Conservation (phyloP, 2,797 vertebrate genomes). For the Pangasius sanitwongsei region DNA sequence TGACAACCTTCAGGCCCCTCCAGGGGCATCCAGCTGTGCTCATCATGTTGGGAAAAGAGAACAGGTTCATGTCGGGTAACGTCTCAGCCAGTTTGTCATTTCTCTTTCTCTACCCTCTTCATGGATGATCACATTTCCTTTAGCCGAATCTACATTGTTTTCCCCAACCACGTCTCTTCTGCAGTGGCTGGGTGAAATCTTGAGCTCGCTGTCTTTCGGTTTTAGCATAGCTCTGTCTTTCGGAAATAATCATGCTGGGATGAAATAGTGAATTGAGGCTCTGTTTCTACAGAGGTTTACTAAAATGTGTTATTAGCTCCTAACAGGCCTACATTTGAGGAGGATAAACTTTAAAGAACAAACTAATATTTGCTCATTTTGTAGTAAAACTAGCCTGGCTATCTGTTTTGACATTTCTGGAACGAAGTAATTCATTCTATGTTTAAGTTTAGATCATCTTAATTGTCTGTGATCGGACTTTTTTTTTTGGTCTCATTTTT, state of each 20-base stretch:
- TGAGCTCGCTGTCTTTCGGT: not conserved
- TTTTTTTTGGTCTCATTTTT: not conserved
- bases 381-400: not conserved
- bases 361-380: not conserved
- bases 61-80: conserved; percentile 28
- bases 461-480: not conserved
- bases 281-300: not conserved
- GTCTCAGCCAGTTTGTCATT: not conserved
- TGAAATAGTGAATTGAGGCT: not conserved
- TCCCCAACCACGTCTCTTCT: not conserved
- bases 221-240: not conserved
- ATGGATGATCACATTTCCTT: conserved; percentile 3
- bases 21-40: conserved; percentile 29
- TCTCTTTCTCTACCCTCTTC: not conserved
- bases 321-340: not conserved
- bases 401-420: not conserved
- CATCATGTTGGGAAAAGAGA: conserved; percentile 26
- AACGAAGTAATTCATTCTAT: not conserved
- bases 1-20: conserved; percentile 36
- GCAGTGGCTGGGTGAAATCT: not conserved
- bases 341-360: not conserved
- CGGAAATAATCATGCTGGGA: not conserved
- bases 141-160: not conserved
- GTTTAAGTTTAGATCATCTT: conserved; percentile 2
- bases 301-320: not conserved